Base-by-base conservation (phyloP, 2,113 vertebrate genomes). In the Tinamus guttatus region DNA sequence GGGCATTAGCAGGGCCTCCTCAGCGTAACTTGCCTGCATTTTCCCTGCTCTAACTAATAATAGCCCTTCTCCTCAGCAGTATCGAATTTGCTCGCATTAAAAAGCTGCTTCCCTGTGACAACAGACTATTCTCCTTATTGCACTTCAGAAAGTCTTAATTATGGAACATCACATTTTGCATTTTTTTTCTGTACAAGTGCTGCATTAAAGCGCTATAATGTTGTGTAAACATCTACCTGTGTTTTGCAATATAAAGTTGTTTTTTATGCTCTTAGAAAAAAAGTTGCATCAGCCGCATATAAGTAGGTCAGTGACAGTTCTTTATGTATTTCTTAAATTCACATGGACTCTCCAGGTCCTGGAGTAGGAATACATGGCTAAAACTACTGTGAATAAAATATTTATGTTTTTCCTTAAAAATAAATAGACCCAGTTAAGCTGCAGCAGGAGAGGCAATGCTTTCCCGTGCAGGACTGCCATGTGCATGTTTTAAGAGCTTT, bases 391-490 rank as follows among this genome's bases (percentile, higher is more conserved):
- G 56, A 96, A 96, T 97, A 86, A 97, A 97, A 96, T 95, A 97
- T 96, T 97, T 1, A 96, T 97, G 81, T 18, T 92, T 97, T 96
- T 80, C 94, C 96, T 97, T 96, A 96, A 97, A 97, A 97, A 97
- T 96, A 97, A 95, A 96, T 96, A 96, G 62, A 93, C 76, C 36
- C 54, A 81, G 60, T 89, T 87, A 90, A 92, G 45, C 62, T 87
- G 76, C 76, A 77, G 54, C 62, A 88, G 80, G 45, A 83, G 60
- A 95, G 51, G 87, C 65, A 89, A 59, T 51, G 62, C 73, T 89
- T 90, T 91, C 43, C 56, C 59, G 63, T 67, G 81, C 68, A 90
- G 69, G 34, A 79, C 78, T 94, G 41, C 69, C 70, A 93, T 90
- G 38, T 86, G 51, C 21, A 40, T 59, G 80, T 76, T 95, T 83